A percentile compares a stretch with the other conserved stretches of the same genome.
phyloP scores from a whole-genome alignment of 2,113 vertebrate species.

The Larimichthys crocea region DNA sequence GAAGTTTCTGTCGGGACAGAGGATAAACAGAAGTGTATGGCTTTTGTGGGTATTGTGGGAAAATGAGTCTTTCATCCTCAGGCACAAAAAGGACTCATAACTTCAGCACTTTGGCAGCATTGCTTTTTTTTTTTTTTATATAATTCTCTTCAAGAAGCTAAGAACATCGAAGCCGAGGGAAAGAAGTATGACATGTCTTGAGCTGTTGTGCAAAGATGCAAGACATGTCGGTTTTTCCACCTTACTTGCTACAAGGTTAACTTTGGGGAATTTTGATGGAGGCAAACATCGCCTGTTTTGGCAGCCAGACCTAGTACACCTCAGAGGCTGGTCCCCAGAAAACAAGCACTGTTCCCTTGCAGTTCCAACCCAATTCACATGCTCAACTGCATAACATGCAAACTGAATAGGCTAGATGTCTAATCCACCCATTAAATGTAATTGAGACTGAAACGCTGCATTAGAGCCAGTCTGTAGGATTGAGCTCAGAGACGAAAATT shows the following conservation, averaged over 20 bases:
- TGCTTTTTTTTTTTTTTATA: neutral
- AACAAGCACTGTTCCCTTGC: slow-evolving; percentile 41
- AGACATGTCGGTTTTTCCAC: slow-evolving; percentile 67
- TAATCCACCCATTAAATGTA: slow-evolving; percentile 76
- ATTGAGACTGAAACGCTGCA: slow-evolving; percentile 74
- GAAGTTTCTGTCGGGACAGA: neutral
- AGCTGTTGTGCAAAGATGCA: slow-evolving; percentile 64
- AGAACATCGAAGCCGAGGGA: slow-evolving; percentile 50
- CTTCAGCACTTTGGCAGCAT: slow-evolving; percentile 36
- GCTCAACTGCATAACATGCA: slow-evolving; percentile 55
- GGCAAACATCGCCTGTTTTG: slow-evolving; percentile 64
- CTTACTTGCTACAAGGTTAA: slow-evolving; percentile 62
- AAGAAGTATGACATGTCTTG: slow-evolving; percentile 57
- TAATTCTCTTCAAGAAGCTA: slow-evolving; percentile 50
- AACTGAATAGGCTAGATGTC: slow-evolving; percentile 67
- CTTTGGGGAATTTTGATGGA: slow-evolving; percentile 64
- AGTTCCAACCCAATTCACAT: slow-evolving; percentile 62
- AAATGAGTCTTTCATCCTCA: slow-evolving; percentile 41
- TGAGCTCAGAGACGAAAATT: slow-evolving; percentile 70
- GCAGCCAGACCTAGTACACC: slow-evolving; percentile 48
- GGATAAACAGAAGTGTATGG: slow-evolving; percentile 8
- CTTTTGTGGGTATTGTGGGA: slow-evolving; percentile 17
- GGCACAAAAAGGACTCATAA: slow-evolving; percentile 28
- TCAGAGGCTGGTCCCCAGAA: slow-evolving; percentile 47
- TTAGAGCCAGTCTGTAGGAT: slow-evolving; percentile 68